These are phyloP conservation scores for Bolinopsis microptera DNA, from an alignment of 37 sponge, comb jelly and placozoan species.

Conservation along the genomic window DNA sequence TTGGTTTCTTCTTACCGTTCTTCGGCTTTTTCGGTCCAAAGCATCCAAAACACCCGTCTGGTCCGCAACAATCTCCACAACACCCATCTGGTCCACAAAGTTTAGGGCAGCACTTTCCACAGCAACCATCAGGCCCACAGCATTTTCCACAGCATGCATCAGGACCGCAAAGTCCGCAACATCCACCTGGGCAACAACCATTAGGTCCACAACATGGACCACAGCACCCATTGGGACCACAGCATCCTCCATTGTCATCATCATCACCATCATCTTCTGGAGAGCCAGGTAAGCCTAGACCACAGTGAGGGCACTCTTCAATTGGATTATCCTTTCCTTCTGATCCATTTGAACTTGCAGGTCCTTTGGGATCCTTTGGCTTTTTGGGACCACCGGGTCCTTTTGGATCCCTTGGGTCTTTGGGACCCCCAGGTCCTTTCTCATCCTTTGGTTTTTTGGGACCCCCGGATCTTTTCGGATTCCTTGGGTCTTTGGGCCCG, in stretches of 20 bases:
- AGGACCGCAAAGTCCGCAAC: background rate
- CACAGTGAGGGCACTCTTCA: background rate
- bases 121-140: background rate
- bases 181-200: background rate
- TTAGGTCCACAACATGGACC: background rate
- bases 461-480: background rate
- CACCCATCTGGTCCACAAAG: background rate
- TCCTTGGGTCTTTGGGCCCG: background rate
- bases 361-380: constrained; percentile 3
- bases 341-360: background rate
- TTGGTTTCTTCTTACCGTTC: background rate
- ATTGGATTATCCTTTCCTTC: background rate
- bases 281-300: background rate
- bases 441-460: background rate
- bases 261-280: background rate
- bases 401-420: background rate
- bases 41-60: background rate
- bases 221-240: background rate
- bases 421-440: background rate
- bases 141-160: background rate
- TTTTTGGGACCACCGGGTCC: constrained; percentile 23
- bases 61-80: background rate
- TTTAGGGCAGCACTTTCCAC: background rate
- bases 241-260: background rate
- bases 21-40: background rate